These are phyloP conservation scores for Lepidostoma basale DNA, from an alignment of 1,140 invertebrate species.

Conservation along the genomic window DNA sequence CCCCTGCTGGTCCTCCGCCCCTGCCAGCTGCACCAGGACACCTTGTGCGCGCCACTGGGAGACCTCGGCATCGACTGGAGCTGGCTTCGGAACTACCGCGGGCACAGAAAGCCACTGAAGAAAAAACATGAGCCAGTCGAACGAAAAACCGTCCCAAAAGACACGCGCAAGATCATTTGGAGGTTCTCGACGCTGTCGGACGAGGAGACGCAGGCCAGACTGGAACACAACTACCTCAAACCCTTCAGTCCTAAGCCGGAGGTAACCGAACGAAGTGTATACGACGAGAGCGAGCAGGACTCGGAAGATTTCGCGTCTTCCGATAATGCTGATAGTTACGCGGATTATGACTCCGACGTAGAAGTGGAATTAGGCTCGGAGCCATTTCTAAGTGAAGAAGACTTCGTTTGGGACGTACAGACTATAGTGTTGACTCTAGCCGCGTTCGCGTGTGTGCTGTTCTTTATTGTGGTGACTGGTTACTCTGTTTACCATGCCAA, in stretches of 20 bases:
- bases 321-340: conserved; percentile 6
- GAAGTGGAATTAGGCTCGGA: conserved; percentile 32
- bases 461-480: conserved; percentile 65
- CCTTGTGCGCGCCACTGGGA: conserved; percentile 66
- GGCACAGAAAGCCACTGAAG: conserved; percentile 7
- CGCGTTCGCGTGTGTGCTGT: conserved; percentile 65
- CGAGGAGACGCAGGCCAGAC: conserved; percentile 6
- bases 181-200: conserved; percentile 22
- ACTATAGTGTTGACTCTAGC: conserved; percentile 62
- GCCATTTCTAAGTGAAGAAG: conserved; percentile 46
- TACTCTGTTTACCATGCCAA: conserved; percentile 64
- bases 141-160: neutral
- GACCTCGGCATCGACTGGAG: conserved; percentile 64
- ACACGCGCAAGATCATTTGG: conserved; percentile 25
- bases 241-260: neutral
- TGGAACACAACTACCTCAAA: neutral
- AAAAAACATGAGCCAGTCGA: conserved; percentile 18
- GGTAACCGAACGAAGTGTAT: conserved; percentile 33
- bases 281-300: conserved; percentile 47
- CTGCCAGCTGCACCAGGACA: conserved; percentile 68
- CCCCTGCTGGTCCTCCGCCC: conserved; percentile 65
- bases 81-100: conserved; percentile 48
- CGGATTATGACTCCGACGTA: conserved; percentile 33
- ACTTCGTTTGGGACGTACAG: conserved; percentile 62
- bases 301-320: conserved; percentile 38